phyloP scores from a whole-genome alignment of 2,797 vertebrate species.

The Cirrhinus mrigala region DNA sequence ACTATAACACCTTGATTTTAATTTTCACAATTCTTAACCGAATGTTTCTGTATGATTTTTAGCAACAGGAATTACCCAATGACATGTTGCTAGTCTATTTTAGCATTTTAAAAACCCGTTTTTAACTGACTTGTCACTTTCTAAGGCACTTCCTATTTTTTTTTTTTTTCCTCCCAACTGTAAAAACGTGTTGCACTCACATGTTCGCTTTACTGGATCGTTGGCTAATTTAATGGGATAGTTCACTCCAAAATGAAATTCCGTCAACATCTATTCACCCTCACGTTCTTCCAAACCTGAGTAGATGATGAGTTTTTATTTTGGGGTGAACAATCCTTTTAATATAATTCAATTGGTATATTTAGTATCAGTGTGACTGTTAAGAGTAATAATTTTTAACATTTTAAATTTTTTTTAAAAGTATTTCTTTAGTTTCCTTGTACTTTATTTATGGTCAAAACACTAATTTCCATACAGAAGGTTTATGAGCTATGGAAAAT shows the following conservation, averaged over 20 bases:
- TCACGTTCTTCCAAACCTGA: background rate
- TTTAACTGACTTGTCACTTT: constrained; percentile 8
- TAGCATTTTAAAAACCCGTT: constrained; percentile 7
- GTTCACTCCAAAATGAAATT: background rate
- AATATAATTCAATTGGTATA: background rate
- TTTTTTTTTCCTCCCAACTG: background rate
- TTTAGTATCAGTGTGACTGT: background rate
- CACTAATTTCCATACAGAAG: constrained; percentile 26
- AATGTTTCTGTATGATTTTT: background rate
- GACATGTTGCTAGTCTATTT: background rate
- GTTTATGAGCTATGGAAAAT: background rate
- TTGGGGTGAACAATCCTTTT: background rate
- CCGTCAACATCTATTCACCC: background rate
- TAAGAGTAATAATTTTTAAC: background rate
- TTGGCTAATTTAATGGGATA: background rate
- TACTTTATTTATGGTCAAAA: constrained; percentile 12
- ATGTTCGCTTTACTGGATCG: background rate
- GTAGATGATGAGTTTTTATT: background rate
- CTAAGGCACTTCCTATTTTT: background rate
- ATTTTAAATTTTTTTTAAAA: background rate
- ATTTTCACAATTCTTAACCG: background rate
- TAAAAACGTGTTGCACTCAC: constrained; percentile 7
- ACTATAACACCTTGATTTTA: background rate
- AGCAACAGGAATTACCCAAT: background rate
- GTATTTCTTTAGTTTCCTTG: background rate